These are phyloP conservation scores for Lophura nycthemera DNA, from an alignment of 2,113 vertebrate genomes.

Conservation along the genomic window DNA sequence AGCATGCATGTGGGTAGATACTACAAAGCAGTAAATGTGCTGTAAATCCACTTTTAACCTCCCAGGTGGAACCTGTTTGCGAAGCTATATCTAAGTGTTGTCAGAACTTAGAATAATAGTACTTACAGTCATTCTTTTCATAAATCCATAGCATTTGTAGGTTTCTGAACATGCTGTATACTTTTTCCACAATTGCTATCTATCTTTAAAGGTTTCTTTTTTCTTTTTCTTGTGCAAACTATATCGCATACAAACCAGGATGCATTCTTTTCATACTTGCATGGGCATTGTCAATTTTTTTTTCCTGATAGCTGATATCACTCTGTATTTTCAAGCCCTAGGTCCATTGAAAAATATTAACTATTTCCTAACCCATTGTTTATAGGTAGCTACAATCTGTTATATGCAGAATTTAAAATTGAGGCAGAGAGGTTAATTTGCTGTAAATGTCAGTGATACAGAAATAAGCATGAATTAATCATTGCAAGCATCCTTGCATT, in stretches of 20 bases:
- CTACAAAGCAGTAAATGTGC: background rate
- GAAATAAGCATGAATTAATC: constrained; percentile 3
- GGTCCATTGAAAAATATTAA: background rate
- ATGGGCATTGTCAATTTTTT: background rate
- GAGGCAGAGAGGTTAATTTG: background rate
- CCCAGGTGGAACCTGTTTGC: background rate
- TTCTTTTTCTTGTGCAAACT: too few relatives aligned
- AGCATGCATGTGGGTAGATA: background rate
- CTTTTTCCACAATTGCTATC: background rate
- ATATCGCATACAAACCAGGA: background rate
- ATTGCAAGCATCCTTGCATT: background rate
- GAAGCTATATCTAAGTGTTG: background rate
- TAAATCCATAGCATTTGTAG: background rate
- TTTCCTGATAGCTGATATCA: accelerated
- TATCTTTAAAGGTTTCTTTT: background rate
- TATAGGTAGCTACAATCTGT: background rate
- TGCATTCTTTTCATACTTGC: background rate
- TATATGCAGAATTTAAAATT: background rate
- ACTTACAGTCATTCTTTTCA: background rate
- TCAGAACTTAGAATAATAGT: background rate
- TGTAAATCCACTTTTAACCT: constrained; percentile 19
- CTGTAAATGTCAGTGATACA: background rate
- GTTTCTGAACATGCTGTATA: background rate
- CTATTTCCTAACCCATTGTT: background rate
- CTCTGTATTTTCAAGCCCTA: background rate